Percentiles rank a stretch among this genome's conserved stretches.
These are phyloP conservation scores for Phaenicophaeus curvirostris DNA, from an alignment of 2,797 vertebrate species.

Conservation along the genomic window DNA sequence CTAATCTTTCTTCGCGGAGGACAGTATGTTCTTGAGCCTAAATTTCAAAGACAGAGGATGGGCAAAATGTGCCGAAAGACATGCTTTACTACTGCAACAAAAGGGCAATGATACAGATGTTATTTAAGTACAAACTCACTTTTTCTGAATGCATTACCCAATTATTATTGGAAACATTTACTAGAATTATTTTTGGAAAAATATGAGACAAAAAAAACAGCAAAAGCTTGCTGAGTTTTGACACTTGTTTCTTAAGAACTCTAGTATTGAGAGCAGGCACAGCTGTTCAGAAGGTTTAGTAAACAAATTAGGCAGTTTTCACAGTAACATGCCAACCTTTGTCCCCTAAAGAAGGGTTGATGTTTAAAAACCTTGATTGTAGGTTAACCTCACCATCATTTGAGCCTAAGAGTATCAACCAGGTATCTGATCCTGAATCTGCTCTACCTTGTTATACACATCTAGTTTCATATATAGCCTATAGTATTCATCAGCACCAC, in stretches of 20 bases:
- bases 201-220: fast-evolving
- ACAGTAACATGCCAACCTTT: not conserved
- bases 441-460: not conserved
- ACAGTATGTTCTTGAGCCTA: not conserved
- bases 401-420: not conserved
- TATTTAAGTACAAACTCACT: not conserved
- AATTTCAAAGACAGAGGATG: not conserved
- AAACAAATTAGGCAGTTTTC: not conserved
- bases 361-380: not conserved
- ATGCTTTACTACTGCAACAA: not conserved
- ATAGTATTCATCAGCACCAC: not conserved
- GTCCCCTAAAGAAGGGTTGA: not conserved
- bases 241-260: not conserved
- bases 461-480: not conserved
- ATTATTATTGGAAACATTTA: not conserved
- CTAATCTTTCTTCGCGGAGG: not conserved
- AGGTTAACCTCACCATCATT: not conserved
- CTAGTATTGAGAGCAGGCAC: not conserved
- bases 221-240: not conserved
- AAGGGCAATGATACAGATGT: not conserved
- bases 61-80: not conserved
- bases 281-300: not conserved
- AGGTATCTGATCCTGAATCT: not conserved
- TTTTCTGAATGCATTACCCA: not conserved
- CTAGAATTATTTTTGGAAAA: not conserved